Percentiles rank a stretch among this genome's conserved stretches.
These are phyloP conservation scores for Eupithecia subumbrata DNA, from an alignment of 2,888 invertebrate species.

Conservation along the genomic window DNA sequence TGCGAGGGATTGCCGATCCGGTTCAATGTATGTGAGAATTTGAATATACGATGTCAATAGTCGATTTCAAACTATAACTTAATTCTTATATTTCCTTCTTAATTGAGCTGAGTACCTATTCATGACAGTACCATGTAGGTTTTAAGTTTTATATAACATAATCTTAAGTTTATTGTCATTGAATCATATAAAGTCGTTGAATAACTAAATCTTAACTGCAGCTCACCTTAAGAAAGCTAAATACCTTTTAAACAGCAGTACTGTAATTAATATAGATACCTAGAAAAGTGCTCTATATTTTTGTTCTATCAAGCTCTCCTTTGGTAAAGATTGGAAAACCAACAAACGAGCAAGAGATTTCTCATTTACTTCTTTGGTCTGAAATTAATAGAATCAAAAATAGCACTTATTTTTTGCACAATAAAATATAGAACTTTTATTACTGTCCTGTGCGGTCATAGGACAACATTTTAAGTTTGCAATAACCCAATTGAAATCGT, in stretches of 20 bases:
- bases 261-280: too few relatives aligned
- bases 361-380: too few relatives aligned
- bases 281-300: too few relatives aligned
- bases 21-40: background rate
- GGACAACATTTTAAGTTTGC: background rate
- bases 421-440: background rate
- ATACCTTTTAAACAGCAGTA: too few relatives aligned
- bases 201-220: too few relatives aligned
- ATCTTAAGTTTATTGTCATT: too few relatives aligned
- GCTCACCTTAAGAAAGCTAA: too few relatives aligned
- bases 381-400: background rate
- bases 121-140: too few relatives aligned
- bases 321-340: background rate
- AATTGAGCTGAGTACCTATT: too few relatives aligned
- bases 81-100: too few relatives aligned
- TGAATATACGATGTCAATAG: background rate
- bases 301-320: background rate
- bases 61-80: background rate
- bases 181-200: too few relatives aligned
- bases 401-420: background rate
- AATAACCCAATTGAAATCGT: background rate
- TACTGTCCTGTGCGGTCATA: background rate
- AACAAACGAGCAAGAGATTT: background rate
- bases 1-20: background rate
- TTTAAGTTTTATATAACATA: too few relatives aligned